Evolutionary conservation across 2,888 invertebrate genomes (phyloP), one percentile per base, ranked within the genome.

Genomic region (Rhagophthalmus giganteus): DNA sequence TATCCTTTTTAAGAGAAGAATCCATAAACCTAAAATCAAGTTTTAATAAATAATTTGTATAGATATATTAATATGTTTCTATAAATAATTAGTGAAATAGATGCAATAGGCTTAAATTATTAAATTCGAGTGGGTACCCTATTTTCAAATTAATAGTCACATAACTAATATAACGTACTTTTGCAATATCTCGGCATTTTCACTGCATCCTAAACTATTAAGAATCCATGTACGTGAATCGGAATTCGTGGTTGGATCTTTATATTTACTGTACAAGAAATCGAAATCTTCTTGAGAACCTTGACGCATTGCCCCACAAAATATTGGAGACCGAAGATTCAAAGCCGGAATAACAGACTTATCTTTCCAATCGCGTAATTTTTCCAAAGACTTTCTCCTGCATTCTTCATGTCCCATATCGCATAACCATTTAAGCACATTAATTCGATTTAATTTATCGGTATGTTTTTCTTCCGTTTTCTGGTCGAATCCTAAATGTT

Each of bases 241-340:
- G 9, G 34, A 28, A 8, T 45, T 15, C 13, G 48, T 35, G 13
- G 32, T 10, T 6, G 27, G 15, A 12, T 48, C 37, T 12, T 9
- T 16, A 1, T 25, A 28, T 11, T 25, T 27, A 2, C 9, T 33
- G 27, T 82, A 79, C 12, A 87, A 72, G 59, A 75, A 79, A 1
- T 81, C 63, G 78, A 87, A 91, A 54, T 87, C 84, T 0, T 67
- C 66, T n/a, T 67, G 62, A 0, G 73, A 75, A 0, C 88, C 88
- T 11, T 79, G 69, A n/a, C 82, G 80, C n/a, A 92, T 77, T 1
- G 81, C 88, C 12, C 81, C 82, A 67, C 91, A 90, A 73, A 89
- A 90, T 0, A 90, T 85, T 45, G 82, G 80, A 15, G 78, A 73
- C 37, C 87, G 83, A 38, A 83, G 78, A 64, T 90, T 86, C 2